Base-by-base conservation (phyloP, 2,888 invertebrate species). In the Oxytorus armatus region DNA sequence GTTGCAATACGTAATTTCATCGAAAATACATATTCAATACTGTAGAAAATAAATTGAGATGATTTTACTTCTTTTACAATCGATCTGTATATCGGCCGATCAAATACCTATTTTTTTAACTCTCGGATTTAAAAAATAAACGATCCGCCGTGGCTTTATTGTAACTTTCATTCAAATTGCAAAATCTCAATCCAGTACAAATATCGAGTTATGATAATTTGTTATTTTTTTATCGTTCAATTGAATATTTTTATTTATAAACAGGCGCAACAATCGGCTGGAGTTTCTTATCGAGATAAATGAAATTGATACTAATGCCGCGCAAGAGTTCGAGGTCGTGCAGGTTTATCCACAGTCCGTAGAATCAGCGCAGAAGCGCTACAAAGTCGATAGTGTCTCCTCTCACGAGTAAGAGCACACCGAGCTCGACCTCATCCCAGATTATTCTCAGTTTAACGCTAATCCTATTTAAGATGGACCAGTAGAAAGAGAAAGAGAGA, bases 381-480 rank as follows among this genome's bases (percentile, higher is more conserved):
- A 74, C 80, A 80, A 69, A 80, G 80, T 81, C 77, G 77, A 81
- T 81, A 77, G 77, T 74, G 73, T 69, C 53, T 75, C 61, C 74
- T 63, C 74, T 63, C 51, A 53, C 61, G 21, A 63, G 63, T n/a
- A 57, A 44, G 44, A 57, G 61, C 51, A 69, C 39, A 44, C 42
- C 69, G 42, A n/a, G 23, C 25, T 42, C 70, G 68, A 80, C 80
- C 76, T 79, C 80, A 81, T 75, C 78, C 80, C 82, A 87, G 87
- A 87, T 88, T 88, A 88, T 85, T 87, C 83, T 81, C 86, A 88
- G 85, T 87, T 88, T 88, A 87, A 86, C 85, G 87, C 84, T 88
- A 88, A 88, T 88, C 88, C 88, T 85, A 83, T 87, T 88, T 88
- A 88, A 88, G 88, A 86, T 87, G 85, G 85, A 81, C 80, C 80